Conservation (phyloP, 2,113 vertebrate genomes). For the Plotosus lineatus region DNA sequence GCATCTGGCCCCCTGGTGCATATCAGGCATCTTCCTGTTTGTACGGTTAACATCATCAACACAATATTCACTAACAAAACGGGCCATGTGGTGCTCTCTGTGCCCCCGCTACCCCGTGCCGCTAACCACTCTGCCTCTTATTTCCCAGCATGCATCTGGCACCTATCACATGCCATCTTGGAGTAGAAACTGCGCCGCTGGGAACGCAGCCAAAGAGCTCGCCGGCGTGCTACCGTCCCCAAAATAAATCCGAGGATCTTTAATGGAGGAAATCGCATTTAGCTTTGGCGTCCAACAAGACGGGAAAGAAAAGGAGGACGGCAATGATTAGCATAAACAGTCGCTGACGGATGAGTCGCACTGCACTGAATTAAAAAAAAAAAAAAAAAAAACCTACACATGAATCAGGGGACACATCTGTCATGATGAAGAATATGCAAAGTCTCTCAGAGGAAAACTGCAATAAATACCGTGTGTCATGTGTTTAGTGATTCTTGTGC, state of each 20-base stretch:
- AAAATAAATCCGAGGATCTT: conserved; percentile 12
- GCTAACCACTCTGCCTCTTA: conserved; percentile 70
- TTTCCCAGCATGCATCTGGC: conserved; percentile 71
- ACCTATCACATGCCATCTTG: conserved; percentile 56
- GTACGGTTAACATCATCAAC: not conserved
- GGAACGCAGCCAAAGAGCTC: conserved; percentile 11
- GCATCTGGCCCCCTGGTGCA: conserved; percentile 61
- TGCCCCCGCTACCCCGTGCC: conserved; percentile 62
- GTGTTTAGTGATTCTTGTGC: not conserved
- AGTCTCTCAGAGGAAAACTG: not conserved
- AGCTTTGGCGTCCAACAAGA: not conserved
- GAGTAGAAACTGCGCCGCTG: conserved; percentile 1
- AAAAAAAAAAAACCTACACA: not conserved
- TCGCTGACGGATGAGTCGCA: not conserved
- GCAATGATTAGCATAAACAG: not conserved
- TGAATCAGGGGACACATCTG: not conserved
- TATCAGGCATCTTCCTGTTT: conserved; percentile 15
- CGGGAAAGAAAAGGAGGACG: not conserved
- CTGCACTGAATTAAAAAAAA: not conserved
- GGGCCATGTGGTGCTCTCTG: conserved; percentile 70
- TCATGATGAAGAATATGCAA: not conserved
- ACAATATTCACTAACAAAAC: conserved; percentile 52
- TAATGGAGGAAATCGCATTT: not conserved
- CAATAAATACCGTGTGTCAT: no score
- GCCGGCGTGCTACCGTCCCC: conserved; percentile 7